Evolutionary conservation across 1,140 invertebrate genomes (phyloP).

Genomic region (Leptinotarsa lineolata): DNA sequence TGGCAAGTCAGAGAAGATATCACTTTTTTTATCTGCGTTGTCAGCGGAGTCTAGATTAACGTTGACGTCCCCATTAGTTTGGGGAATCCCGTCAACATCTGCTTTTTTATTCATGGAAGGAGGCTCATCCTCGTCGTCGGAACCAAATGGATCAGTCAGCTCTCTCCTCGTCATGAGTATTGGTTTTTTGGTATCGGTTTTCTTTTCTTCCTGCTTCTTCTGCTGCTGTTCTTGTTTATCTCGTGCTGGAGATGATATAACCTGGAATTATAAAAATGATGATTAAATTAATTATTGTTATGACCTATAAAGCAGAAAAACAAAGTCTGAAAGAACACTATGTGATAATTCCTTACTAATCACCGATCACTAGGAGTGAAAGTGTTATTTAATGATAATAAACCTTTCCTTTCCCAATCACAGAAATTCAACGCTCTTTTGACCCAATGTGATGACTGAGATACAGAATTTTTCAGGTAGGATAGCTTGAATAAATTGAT

Average conservation of each 20-base stretch:
- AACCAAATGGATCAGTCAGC: conserved; percentile 87
- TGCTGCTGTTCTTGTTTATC: conserved; percentile 60
- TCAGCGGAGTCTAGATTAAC: conserved; percentile 30
- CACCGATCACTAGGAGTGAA: no score
- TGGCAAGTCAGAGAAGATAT: conserved; percentile 54
- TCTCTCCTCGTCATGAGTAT: conserved; percentile 84
- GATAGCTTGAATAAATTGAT: no score
- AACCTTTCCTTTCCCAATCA: no score
- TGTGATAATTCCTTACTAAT: no score
- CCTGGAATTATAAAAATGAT: conserved; percentile 3
- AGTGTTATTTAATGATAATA: no score
- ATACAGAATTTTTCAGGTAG: no score
- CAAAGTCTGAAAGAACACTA: no score
- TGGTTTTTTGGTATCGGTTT: conserved; percentile 57
- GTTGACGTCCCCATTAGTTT: conserved; percentile 43
- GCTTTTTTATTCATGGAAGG: conserved; percentile 23
- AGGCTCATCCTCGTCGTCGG: conserved; percentile 83
- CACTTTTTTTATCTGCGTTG: conserved; percentile 36
- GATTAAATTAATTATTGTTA: no score
- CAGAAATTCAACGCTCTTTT: no score
- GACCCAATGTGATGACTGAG: no score
- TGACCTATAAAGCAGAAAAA: no score
- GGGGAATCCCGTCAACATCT: conserved; percentile 27
- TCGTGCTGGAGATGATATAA: conserved; percentile 69
- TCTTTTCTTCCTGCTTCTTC: conserved; percentile 41